Conservation (phyloP, 2,113 vertebrate species). For the Oncorhynchus gorbuscha region DNA sequence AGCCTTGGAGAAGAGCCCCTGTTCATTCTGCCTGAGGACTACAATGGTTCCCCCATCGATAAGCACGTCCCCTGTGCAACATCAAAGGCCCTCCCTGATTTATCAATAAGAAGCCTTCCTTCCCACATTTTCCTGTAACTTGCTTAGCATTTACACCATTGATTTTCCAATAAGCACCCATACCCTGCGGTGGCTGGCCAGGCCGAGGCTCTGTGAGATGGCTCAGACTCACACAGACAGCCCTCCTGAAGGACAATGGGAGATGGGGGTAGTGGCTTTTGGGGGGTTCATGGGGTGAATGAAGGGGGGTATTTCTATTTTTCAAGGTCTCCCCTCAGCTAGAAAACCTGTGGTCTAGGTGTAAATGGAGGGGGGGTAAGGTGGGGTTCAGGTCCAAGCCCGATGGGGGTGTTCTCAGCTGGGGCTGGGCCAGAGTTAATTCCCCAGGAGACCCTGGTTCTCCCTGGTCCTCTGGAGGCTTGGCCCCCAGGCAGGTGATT, state of each 20-base stretch:
- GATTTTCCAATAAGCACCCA: constrained; percentile 98
- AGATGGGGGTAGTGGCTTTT: neutral
- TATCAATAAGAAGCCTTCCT: constrained; percentile 92
- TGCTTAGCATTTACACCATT: constrained; percentile 98
- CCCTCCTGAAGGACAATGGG: constrained; percentile 58
- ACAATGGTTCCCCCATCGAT: constrained; percentile 89
- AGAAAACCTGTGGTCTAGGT: constrained; percentile 11
- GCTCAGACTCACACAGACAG: constrained; percentile 64
- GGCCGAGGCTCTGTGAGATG: constrained; percentile 61
- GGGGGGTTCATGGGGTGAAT: constrained; percentile 22
- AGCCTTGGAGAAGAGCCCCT: constrained; percentile 72
- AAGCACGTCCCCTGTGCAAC: constrained; percentile 93
- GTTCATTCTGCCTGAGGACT: constrained; percentile 79
- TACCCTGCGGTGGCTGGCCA: constrained; percentile 84
- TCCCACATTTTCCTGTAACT: constrained; percentile 98
- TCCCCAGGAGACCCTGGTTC: constrained; percentile 62
- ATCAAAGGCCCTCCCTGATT: constrained; percentile 93
- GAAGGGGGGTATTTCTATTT: constrained; percentile 7
- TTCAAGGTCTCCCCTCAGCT: constrained; percentile 27
- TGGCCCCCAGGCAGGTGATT: constrained; percentile 68
- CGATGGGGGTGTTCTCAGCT: constrained; percentile 43
- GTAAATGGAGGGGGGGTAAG: neutral
- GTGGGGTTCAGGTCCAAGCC: constrained; percentile 21
- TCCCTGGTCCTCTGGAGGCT: constrained; percentile 54
- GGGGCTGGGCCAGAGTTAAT: constrained; percentile 52